Evolutionary conservation across 2,888 invertebrate species (phyloP), one percentile per base, ranked within the genome.

Genomic region (Nomada fabriciana): DNA sequence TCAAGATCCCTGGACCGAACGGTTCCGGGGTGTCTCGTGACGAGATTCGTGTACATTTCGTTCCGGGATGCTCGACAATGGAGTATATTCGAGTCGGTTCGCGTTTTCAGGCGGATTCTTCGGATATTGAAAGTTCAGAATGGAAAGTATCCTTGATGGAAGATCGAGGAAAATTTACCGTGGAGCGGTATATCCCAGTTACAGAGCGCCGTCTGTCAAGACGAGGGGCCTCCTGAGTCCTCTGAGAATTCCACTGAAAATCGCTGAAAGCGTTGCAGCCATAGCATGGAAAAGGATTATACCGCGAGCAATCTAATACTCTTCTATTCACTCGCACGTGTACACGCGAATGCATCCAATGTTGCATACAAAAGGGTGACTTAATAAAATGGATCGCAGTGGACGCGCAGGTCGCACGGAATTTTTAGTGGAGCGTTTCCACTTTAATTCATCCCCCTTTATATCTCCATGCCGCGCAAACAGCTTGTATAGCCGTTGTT

Each of bases 51-150:
- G n/a, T 67, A 23, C 77, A 20, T 69, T 76, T 63, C 55, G n/a
- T 10, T 61, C 9, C 3, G n/a, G 23, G 20, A 59, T n/a, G 10
- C 11, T 18, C n/a, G 71, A 76, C 61, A 61, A 55, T 43, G 20
- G 36, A 2, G 15, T 43, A 53, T 55, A 29, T 53, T 29, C 53
- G 77, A 63, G 15, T 60, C 60, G 55, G 52, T 52, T 25, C 59
- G 29, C 59, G n/a, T 25, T 71, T 52, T 60, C 43, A n/a, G 11
- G 25, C 23, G 42, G 67, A 55, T n/a, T 72, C 68, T 52, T 72
- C 75, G 65, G 55, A 85, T 83, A 85, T 86, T 59, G 78, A 86
- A 85, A 85, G 79, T 65, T 55, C 55, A n/a, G 86, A 70, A 59
- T n/a, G 29, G 65, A 25, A 64, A 71, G 52, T 42, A 61, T 36